Percentiles rank a stretch among this genome's conserved stretches.
Conservation (phyloP, 2,888 invertebrate species). For the Auanema sp. region DNA sequence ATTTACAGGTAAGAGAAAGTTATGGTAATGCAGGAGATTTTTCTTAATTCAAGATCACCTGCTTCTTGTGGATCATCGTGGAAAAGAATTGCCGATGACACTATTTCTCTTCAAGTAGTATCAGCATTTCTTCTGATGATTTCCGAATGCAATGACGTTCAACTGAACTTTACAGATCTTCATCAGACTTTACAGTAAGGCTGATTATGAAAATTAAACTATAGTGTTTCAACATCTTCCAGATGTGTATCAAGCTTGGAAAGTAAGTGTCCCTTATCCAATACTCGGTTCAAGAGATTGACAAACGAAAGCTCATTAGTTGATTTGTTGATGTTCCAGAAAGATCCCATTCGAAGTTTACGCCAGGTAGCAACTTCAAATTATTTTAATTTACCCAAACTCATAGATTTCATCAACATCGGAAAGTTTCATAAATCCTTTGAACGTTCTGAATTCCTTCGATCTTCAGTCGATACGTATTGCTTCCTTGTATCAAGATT, state of each 20-base stretch:
- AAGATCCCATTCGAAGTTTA: slow-evolving; percentile 5
- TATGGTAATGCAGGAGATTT: background rate
- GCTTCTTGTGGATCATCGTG: slow-evolving; percentile 37
- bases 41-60: slow-evolving; percentile 13
- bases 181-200: slow-evolving; percentile 4
- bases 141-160: slow-evolving; percentile 11
- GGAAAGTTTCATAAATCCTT: too few species aligned
- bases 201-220: too few species aligned
- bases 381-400: too few species aligned
- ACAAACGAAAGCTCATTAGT: too few species aligned
- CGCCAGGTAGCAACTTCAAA: too few species aligned
- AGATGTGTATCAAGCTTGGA: slow-evolving; percentile 19
- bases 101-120: slow-evolving; percentile 34
- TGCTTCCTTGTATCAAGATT: slow-evolving; percentile 38
- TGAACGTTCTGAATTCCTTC: slow-evolving; percentile 33
- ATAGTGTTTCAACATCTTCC: too few species aligned
- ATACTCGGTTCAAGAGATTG: too few species aligned
- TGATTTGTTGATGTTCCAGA: background rate
- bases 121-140: slow-evolving; percentile 26
- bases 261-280: slow-evolving; percentile 11
- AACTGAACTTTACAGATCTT: slow-evolving; percentile 11
- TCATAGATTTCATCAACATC: too few species aligned
- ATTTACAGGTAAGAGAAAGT: slow-evolving; percentile 10
- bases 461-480: slow-evolving; percentile 46
- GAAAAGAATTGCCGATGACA: slow-evolving; percentile 40